Percentiles rank a stretch among this genome's conserved stretches.
phyloP scores from a whole-genome alignment of 2,797 vertebrate species.

The Melanogrammus aeglefinus region DNA sequence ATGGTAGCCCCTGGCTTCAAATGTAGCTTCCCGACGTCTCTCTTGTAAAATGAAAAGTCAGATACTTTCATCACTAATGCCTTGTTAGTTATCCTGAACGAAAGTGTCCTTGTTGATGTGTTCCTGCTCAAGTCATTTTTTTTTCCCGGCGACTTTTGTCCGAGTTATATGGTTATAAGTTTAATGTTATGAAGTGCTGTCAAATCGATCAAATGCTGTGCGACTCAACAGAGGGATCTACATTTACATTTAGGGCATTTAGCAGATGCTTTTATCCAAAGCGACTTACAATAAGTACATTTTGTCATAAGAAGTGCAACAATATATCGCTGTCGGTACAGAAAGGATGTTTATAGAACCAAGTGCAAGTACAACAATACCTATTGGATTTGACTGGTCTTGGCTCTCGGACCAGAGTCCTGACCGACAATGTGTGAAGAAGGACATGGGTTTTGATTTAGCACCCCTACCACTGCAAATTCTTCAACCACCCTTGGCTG shows the following conservation, averaged over 20 bases:
- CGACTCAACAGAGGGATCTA: background rate
- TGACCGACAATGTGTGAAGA: background rate
- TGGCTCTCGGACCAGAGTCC: background rate
- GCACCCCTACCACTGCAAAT: background rate
- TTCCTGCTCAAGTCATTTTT: background rate
- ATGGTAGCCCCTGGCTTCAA: background rate
- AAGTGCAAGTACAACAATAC: too few relatives aligned
- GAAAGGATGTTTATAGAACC: too few relatives aligned
- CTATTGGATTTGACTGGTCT: background rate
- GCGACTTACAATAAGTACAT: too few relatives aligned
- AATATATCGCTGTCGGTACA: too few relatives aligned
- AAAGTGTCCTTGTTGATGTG: background rate
- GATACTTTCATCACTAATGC: background rate
- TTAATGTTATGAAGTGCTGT: background rate
- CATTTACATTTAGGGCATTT: too few relatives aligned
- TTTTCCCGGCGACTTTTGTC: background rate
- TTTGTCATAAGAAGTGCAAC: too few relatives aligned
- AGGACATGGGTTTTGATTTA: background rate
- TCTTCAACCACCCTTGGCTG: background rate
- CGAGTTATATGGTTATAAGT: background rate
- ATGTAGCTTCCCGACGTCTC: background rate
- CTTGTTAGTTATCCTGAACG: background rate
- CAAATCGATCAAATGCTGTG: background rate
- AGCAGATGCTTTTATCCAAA: too few relatives aligned
- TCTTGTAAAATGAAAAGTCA: background rate